Conservation (phyloP, 2,888 invertebrate genomes). For the Venusia cambrica region DNA sequence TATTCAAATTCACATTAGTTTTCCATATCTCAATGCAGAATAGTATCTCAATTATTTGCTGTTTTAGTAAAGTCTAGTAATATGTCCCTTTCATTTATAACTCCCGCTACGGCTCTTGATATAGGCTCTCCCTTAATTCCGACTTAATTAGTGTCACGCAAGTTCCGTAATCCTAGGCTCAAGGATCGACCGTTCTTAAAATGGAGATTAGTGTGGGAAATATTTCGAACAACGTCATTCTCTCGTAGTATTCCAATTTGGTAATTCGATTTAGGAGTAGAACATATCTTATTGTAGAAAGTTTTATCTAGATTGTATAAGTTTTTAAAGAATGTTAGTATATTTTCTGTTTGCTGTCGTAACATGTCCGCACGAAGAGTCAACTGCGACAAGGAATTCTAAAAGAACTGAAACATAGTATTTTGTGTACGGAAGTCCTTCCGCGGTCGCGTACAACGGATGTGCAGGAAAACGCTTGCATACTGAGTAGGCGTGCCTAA, state of each 20-base stretch:
- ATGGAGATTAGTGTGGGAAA: constrained; percentile 78
- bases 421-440: constrained; percentile 78
- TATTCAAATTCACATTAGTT: too few relatives aligned
- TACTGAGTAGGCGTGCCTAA: constrained; percentile 79
- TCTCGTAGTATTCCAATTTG: constrained; percentile 59
- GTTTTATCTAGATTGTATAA: too few relatives aligned
- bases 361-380: constrained; percentile 73
- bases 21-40: constrained; percentile 18
- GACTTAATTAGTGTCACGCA: constrained; percentile 81
- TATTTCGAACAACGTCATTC: constrained; percentile 75
- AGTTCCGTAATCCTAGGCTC: constrained; percentile 79
- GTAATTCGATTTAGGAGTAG: constrained; percentile 14
- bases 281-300: too few relatives aligned
- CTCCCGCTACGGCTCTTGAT: constrained; percentile 75
- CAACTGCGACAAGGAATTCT: constrained; percentile 71
- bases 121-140: constrained; percentile 77
- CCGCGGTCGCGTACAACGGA: constrained; percentile 77
- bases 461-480: constrained; percentile 78
- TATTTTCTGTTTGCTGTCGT: constrained; percentile 63
- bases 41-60: constrained; percentile 45
- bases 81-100: constrained; percentile 80
- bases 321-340: constrained; percentile 53
- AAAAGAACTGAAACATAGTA: constrained; percentile 75
- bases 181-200: constrained; percentile 78
- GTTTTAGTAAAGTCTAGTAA: constrained; percentile 66